Evolutionary conservation across 1,140 invertebrate species (phyloP).

Genomic region (Euura saliciscinereae): DNA sequence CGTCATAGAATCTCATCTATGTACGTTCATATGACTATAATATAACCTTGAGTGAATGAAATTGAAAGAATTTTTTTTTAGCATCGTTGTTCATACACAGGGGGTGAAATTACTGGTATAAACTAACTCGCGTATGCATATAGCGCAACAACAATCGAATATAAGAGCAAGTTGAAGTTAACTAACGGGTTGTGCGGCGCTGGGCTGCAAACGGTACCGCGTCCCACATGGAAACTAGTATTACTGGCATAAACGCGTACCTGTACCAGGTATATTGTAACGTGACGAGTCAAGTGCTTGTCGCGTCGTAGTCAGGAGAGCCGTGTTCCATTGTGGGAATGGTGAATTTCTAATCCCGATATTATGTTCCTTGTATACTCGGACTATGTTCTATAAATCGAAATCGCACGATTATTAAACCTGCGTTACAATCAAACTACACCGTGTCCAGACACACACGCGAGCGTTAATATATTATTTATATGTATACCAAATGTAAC

Average conservation of each 20-base stretch:
- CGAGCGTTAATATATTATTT: neutral
- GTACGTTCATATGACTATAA: neutral
- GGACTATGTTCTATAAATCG: too few species aligned
- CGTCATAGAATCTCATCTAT: neutral
- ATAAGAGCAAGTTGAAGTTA: conserved; percentile 25
- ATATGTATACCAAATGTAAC: neutral
- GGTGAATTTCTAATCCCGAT: neutral
- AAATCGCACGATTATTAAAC: too few species aligned
- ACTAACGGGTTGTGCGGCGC: conserved; percentile 27
- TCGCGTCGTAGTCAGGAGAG: neutral
- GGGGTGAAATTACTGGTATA: too few species aligned
- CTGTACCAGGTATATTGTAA: neutral
- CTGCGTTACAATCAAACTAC: neutral
- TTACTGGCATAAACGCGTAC: conserved; percentile 8
- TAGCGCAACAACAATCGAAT: neutral
- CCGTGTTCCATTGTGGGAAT: neutral
- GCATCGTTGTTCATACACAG: too few species aligned
- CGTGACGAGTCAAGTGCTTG: neutral
- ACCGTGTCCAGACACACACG: neutral
- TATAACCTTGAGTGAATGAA: too few species aligned
- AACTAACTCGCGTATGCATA: neutral
- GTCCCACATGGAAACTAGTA: conserved; percentile 42
- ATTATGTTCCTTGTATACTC: too few species aligned
- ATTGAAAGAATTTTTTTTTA: too few species aligned
- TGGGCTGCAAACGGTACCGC: conserved; percentile 33